These are phyloP conservation scores for Clarias laeviceps DNA, from an alignment of 2,797 vertebrate genomes.

Conservation along the genomic window DNA sequence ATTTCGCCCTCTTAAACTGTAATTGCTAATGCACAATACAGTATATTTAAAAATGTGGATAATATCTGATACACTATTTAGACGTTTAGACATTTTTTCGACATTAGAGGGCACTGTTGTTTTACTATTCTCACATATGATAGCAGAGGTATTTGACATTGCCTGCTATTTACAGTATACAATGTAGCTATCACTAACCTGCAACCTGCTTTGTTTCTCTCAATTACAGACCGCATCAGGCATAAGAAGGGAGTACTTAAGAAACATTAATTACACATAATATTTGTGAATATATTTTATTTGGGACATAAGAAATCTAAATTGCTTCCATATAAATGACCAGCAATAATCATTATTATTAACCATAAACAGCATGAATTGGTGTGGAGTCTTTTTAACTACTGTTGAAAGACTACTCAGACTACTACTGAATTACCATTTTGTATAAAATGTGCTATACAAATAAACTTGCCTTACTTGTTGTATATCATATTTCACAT, in stretches of 20 bases:
- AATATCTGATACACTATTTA: background rate
- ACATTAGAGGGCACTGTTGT: slow-evolving; percentile 53
- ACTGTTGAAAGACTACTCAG: background rate
- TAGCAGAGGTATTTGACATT: slow-evolving; percentile 25
- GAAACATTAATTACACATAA: background rate
- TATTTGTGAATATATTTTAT: background rate
- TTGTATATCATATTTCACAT: background rate
- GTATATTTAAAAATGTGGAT: background rate
- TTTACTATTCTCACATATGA: slow-evolving; percentile 24
- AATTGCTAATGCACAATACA: background rate
- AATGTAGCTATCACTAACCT: slow-evolving; percentile 39
- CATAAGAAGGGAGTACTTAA: background rate
- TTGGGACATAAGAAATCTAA: background rate
- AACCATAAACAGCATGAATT: background rate
- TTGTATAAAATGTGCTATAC: too few relatives aligned
- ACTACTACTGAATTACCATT: too few relatives aligned
- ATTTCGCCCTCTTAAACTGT: background rate
- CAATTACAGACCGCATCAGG: background rate
- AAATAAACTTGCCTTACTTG: too few relatives aligned
- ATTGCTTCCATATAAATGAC: background rate
- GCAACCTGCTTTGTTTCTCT: slow-evolving; percentile 32
- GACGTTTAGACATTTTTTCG: background rate
- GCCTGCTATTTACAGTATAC: slow-evolving; percentile 37
- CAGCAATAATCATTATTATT: background rate
- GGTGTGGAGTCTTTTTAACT: background rate